Evolutionary conservation across 64 coral and sea anemone species (phyloP).

Genomic region (Pocillopora damicornis): DNA sequence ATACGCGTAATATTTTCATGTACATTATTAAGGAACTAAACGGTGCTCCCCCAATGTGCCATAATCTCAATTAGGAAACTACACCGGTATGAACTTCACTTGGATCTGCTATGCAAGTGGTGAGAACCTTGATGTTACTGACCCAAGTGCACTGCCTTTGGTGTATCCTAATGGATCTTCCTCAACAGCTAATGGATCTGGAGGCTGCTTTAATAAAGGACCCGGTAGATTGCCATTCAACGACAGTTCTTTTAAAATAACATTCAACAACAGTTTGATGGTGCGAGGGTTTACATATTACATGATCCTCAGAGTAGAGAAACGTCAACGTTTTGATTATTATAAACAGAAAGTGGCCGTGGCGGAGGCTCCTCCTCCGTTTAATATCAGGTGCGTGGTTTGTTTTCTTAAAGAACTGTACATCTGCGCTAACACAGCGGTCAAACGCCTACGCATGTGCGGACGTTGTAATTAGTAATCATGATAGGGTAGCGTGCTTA

Average conservation of each 20-base stretch:
- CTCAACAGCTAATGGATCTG: neutral
- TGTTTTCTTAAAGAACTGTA: neutral
- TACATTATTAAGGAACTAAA: too few species aligned
- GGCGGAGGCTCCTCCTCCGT: neutral
- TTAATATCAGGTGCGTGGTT: neutral
- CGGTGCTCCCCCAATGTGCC: too few species aligned
- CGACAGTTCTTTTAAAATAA: neutral
- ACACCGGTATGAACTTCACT: neutral
- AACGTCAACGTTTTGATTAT: neutral
- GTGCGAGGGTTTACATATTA: neutral
- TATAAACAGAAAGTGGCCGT: neutral
- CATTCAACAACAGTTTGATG: conserved; percentile 15
- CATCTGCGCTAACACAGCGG: too few species aligned
- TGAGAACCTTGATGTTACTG: neutral
- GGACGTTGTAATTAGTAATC: too few species aligned
- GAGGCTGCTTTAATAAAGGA: conserved; percentile 9
- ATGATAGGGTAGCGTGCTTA: too few species aligned
- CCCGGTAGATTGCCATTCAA: neutral
- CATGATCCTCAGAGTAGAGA: neutral
- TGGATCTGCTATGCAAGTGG: conserved; percentile 1
- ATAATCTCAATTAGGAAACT: neutral
- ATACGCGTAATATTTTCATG: too few species aligned
- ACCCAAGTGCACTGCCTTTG: neutral
- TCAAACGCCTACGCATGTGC: too few species aligned
- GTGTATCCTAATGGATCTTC: conserved; percentile 1